Evolutionary conservation across 2,113 vertebrate genomes (phyloP).

Genomic region (Notothenia rossii): DNA sequence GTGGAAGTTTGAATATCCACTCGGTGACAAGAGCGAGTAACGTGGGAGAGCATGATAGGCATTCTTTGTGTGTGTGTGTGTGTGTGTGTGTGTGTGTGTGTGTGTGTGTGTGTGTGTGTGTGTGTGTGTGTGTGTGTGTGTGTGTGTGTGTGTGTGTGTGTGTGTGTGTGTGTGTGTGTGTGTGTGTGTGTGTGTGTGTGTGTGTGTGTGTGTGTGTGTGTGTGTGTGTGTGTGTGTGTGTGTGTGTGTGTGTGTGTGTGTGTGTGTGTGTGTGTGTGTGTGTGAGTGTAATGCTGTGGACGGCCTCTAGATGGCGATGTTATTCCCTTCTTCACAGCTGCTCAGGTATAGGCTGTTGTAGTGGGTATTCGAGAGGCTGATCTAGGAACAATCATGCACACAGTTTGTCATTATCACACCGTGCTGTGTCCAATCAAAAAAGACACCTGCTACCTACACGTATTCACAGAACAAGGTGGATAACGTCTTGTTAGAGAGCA

Average conservation of each 20-base stretch:
- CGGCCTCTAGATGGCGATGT: slow-evolving; percentile 80
- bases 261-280: background rate
- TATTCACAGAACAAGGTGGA: slow-evolving; percentile 27
- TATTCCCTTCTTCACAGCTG: slow-evolving; percentile 63
- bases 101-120: too few species aligned
- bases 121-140: too few species aligned
- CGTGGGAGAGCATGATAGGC: slow-evolving; percentile 39
- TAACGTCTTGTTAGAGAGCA: slow-evolving; percentile 16
- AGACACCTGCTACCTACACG: slow-evolving; percentile 31
- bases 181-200: too few species aligned
- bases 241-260: too few species aligned
- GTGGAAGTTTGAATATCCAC: slow-evolving; percentile 39
- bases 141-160: too few species aligned
- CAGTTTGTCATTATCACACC: slow-evolving; percentile 20
- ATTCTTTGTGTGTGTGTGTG: slow-evolving; percentile 14
- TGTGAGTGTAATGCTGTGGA: background rate
- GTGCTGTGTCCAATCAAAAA: slow-evolving; percentile 20
- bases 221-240: too few species aligned
- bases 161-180: too few species aligned
- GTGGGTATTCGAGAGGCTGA: slow-evolving; percentile 26
- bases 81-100: too few species aligned
- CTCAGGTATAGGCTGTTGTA: background rate
- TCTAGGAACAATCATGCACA: slow-evolving; percentile 17
- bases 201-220: too few species aligned
- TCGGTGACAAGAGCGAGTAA: slow-evolving; percentile 49